Conservation (phyloP, 1,140 invertebrate species). For the Zaprionus ornatus region DNA sequence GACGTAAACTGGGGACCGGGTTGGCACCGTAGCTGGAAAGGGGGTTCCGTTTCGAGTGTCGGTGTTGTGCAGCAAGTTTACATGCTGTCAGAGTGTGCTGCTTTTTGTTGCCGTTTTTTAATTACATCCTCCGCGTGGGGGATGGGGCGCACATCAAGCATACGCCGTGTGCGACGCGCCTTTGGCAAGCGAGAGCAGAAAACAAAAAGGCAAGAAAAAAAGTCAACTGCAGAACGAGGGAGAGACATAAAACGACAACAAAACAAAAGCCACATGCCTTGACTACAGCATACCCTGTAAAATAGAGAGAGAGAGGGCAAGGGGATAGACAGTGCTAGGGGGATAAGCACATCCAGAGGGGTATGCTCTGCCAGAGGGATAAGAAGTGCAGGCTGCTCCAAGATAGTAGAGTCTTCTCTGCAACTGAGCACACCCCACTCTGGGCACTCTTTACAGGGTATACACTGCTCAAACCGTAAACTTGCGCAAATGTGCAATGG, state of each 20-base stretch:
- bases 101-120: constrained; percentile 73
- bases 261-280: constrained; percentile 2
- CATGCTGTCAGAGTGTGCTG: constrained; percentile 52
- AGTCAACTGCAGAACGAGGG: background rate
- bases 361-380: no score
- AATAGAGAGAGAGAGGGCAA: background rate
- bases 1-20: background rate
- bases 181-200: constrained; percentile 25
- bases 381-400: no score
- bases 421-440: no score
- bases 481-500: constrained; percentile 66
- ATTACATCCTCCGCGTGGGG: constrained; percentile 64
- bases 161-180: constrained; percentile 33
- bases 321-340: no score
- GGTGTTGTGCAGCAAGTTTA: constrained; percentile 52
- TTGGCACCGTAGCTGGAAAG: background rate
- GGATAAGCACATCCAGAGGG: no score
- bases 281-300: constrained; percentile 22
- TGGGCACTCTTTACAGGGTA: background rate
- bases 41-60: constrained; percentile 35
- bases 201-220: constrained; percentile 3
- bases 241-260: constrained; percentile 2
- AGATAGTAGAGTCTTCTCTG: no score
- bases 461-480: constrained; percentile 57
- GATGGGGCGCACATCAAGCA: constrained; percentile 16